Evolutionary conservation across 2,888 invertebrate species (phyloP).

Genomic region (Drosophila falleni): DNA sequence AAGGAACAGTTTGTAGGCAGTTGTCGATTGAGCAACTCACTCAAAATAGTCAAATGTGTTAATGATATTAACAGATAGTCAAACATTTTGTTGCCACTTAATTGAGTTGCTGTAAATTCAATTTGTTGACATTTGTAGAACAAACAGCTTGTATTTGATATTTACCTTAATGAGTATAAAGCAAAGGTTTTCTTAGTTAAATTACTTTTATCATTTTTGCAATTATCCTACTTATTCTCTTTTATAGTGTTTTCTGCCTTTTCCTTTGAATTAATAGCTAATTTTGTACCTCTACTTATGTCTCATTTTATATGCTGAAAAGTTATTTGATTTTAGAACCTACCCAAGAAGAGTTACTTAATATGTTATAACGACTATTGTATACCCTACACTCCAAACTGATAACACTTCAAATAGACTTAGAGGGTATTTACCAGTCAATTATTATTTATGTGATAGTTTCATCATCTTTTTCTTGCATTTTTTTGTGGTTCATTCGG

Average conservation of each 20-base stretch:
- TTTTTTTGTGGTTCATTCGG: neutral
- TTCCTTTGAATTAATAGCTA: too few species aligned
- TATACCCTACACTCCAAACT: neutral
- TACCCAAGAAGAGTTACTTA: too few species aligned
- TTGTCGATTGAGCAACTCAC: constrained; percentile 34
- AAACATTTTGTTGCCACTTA: constrained; percentile 59
- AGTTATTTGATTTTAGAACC: too few species aligned
- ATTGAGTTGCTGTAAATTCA: constrained; percentile 52
- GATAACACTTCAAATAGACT: neutral
- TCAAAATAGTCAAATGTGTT: constrained; percentile 39
- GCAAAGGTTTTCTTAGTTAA: neutral
- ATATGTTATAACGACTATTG: too few species aligned
- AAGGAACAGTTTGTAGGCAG: neutral
- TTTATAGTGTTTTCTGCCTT: neutral
- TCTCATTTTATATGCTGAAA: too few species aligned
- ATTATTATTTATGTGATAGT: neutral
- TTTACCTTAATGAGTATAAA: constrained; percentile 11
- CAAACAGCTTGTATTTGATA: constrained; percentile 25
- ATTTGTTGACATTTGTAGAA: constrained; percentile 36
- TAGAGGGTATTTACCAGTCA: neutral
- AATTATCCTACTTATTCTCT: neutral
- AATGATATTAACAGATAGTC: constrained; percentile 63
- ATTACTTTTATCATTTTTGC: too few species aligned
- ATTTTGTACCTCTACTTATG: too few species aligned
- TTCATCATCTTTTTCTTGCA: neutral